These are phyloP conservation scores for Ia io DNA, from an alignment of 2,113 vertebrate species.

Conservation along the genomic window DNA sequence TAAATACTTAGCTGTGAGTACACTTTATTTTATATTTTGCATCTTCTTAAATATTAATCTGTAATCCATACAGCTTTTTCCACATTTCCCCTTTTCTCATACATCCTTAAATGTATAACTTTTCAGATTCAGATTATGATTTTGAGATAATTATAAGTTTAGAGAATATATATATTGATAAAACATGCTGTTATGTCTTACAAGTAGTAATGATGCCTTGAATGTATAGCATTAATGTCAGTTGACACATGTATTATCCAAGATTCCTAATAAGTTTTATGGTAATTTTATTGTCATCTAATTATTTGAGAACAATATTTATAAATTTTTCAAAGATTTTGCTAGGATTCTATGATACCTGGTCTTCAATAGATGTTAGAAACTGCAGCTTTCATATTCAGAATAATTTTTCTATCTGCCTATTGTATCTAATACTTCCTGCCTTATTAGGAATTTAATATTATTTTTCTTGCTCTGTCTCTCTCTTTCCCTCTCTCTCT, in stretches of 20 bases:
- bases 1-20: neutral
- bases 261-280: neutral
- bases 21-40: neutral
- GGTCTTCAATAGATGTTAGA: neutral
- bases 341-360: neutral
- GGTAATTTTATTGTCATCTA: neutral
- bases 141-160: neutral
- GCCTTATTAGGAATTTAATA: neutral
- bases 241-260: neutral
- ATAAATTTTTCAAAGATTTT: neutral
- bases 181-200: neutral
- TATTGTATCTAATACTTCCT: neutral
- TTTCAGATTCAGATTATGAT: neutral
- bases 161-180: neutral
- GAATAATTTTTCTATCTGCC: neutral
- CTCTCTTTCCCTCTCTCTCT: neutral
- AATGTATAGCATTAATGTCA: neutral
- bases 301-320: neutral
- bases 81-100: neutral
- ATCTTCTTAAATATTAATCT: neutral
- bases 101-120: neutral
- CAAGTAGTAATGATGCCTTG: neutral
- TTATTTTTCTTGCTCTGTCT: neutral
- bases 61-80: neutral
- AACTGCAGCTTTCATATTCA: neutral